phyloP scores from a whole-genome alignment of 2,113 vertebrate species.

The Gasterosteus aculeatus region DNA sequence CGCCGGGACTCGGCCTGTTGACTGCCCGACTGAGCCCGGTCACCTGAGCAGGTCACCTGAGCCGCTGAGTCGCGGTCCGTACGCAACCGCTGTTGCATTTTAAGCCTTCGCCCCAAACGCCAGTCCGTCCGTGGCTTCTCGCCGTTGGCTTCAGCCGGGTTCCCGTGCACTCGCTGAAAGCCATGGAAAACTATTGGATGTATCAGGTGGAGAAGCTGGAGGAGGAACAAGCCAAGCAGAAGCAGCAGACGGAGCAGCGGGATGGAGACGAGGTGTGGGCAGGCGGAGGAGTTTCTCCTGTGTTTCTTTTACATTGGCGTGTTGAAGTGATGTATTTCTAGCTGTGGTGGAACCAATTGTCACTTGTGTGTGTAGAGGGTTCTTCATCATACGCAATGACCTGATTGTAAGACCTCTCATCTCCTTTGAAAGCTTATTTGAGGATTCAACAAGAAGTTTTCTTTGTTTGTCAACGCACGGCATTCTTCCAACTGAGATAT shows the following conservation, averaged over 20 bases:
- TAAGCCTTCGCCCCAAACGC: neutral
- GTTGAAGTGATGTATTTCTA: neutral
- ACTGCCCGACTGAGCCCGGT: constrained; percentile 68
- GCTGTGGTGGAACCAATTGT: neutral
- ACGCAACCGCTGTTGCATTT: neutral
- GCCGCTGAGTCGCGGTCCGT: constrained; percentile 12
- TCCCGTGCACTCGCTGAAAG: neutral
- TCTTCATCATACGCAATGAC: neutral
- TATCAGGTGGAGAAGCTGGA: constrained; percentile 85
- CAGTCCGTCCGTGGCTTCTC: neutral
- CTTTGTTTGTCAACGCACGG: too few species aligned
- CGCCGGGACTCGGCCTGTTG: neutral
- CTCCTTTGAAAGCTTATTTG: neutral
- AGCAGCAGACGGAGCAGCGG: neutral
- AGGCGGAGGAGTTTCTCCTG: neutral
- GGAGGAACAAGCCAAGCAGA: constrained; percentile 52
- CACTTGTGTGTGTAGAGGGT: neutral
- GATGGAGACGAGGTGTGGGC: constrained; percentile 73
- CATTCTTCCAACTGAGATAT: neutral
- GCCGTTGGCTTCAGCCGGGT: neutral
- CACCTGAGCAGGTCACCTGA: constrained; percentile 61
- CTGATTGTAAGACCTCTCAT: neutral
- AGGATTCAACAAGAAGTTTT: neutral
- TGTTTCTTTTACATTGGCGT: neutral
- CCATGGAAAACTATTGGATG: constrained; percentile 97